phyloP scores from a whole-genome alignment of 2,113 vertebrate genomes.

The Phoenicopterus ruber region DNA sequence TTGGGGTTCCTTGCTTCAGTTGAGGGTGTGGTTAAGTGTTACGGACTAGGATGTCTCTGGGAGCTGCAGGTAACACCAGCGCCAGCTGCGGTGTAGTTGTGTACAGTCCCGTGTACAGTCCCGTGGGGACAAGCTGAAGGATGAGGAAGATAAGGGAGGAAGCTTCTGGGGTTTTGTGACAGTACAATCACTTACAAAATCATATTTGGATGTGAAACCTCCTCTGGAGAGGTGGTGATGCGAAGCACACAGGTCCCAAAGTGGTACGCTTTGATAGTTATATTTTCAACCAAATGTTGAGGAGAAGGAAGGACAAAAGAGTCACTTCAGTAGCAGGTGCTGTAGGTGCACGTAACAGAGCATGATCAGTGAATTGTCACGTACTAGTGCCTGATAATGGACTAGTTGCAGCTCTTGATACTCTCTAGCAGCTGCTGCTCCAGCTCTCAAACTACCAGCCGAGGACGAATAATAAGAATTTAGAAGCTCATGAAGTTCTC shows the following conservation, averaged over 20 bases:
- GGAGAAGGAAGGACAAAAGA: neutral
- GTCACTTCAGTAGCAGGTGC: neutral
- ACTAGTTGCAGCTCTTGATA: neutral
- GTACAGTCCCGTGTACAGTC: neutral
- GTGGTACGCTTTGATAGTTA: neutral
- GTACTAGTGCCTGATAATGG: neutral
- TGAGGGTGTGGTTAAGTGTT: neutral
- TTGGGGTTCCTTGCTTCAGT: neutral
- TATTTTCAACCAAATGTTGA: neutral
- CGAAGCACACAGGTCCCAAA: neutral
- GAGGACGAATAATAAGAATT: neutral
- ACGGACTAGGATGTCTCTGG: neutral
- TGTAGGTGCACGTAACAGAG: no score
- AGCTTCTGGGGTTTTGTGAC: neutral
- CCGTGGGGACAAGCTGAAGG: neutral
- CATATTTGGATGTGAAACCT: neutral
- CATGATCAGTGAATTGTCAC: neutral
- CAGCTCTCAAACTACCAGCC: neutral
- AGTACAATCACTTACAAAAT: neutral
- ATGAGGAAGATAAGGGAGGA: neutral
- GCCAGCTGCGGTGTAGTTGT: fast-evolving
- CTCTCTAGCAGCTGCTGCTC: neutral
- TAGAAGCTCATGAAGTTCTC: neutral
- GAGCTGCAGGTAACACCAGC: neutral
- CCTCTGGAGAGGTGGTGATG: neutral